Evolutionary conservation across 35 echinoderm and acorn worm species (phyloP).

Genomic region (Lytechinus pictus): DNA sequence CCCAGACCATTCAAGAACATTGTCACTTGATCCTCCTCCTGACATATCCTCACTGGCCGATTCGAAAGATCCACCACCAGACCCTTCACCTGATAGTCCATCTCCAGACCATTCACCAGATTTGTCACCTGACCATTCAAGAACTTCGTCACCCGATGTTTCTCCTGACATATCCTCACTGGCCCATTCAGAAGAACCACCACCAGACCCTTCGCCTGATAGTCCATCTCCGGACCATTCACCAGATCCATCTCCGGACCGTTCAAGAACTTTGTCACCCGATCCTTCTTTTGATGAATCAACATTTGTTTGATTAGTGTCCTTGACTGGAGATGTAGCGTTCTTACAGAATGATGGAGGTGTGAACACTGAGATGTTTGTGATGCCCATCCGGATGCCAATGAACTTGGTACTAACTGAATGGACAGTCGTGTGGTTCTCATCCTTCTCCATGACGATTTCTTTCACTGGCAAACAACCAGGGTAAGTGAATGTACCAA

Average conservation of each 20-base stretch:
- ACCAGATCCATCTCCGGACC: neutral
- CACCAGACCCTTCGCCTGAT: neutral
- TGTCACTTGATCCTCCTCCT: neutral
- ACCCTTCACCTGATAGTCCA: neutral
- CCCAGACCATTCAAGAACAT: neutral
- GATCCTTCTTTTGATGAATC: too few relatives aligned
- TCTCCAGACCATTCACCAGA: neutral
- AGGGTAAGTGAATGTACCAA: conserved; percentile 68
- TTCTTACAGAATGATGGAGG: conserved; percentile 62
- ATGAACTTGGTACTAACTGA: conserved; percentile 81
- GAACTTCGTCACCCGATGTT: neutral
- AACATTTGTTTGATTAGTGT: neutral
- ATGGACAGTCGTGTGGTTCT: neutral
- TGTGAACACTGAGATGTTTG: conserved; percentile 78
- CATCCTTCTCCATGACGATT: conserved; percentile 64
- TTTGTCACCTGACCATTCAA: neutral
- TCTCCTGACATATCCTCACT: too few relatives aligned
- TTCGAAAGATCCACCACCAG: neutral
- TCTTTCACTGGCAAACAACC: conserved; percentile 87
- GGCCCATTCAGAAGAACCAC: too few relatives aligned
- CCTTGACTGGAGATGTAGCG: neutral
- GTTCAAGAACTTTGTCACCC: neutral
- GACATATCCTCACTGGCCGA: too few relatives aligned
- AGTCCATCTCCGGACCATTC: neutral
- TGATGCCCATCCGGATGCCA: conserved; percentile 65